Percentiles rank a stretch among this genome's conserved stretches.
phyloP scores from a whole-genome alignment of 92 coral and sea anemone species.

The Parazoanthus darwini region DNA sequence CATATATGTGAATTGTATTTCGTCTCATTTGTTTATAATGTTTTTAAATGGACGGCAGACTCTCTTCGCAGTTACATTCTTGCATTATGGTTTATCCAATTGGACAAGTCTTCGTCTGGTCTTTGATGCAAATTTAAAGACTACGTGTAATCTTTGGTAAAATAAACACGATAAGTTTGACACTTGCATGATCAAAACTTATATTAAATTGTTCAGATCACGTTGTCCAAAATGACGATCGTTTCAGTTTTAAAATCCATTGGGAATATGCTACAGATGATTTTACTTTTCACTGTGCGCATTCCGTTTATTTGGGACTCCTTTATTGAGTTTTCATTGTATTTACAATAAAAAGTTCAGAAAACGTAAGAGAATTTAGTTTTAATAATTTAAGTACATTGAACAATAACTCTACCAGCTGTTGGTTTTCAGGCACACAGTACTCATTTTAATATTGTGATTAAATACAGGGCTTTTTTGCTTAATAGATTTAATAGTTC shows the following conservation, averaged over 20 bases:
- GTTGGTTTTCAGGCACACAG: too few relatives aligned
- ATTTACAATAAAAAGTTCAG: too few relatives aligned
- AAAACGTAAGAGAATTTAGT: too few relatives aligned
- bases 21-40: not conserved
- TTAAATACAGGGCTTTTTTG: too few relatives aligned
- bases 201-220: not conserved
- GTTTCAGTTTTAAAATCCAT: too few relatives aligned
- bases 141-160: not conserved
- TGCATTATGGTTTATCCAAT: not conserved
- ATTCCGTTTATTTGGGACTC: not conserved
- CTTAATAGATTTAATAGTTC: too few relatives aligned
- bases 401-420: too few relatives aligned
- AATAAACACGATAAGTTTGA: not conserved
- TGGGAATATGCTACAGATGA: not conserved
- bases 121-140: constrained; percentile 1
- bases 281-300: too few relatives aligned
- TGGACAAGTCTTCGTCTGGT: not conserved
- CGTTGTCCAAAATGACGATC: not conserved
- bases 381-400: too few relatives aligned
- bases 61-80: too few relatives aligned
- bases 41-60: not conserved
- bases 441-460: too few relatives aligned
- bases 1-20: not conserved
- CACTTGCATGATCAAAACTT: not conserved
- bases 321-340: too few relatives aligned